Evolutionary conservation across 1,140 invertebrate genomes (phyloP), one percentile per base, ranked within the genome.

Genomic region (Sinonovacula constricta): DNA sequence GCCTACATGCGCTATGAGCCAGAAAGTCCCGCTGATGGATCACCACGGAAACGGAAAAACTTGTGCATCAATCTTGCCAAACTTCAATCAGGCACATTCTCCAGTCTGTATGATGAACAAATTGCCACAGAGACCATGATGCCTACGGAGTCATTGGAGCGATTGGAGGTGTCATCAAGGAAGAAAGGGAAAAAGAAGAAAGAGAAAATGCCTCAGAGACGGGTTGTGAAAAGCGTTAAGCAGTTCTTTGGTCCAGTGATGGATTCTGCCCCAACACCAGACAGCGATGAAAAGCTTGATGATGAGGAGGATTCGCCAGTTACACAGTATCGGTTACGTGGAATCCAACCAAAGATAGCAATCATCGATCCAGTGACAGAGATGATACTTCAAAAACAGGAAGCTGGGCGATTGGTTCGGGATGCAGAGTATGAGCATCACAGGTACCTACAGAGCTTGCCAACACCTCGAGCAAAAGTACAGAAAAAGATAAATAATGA

Each of bases 171-270:
- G 2, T 39, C 60, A 7, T 59, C 28, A 22, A 68, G 67, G 67
- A 59, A 71, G 56, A 62, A 79, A 72, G 45, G 45, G 49, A 67
- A 54, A 54, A 75, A 77, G 75, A 72, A 77, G 80, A 66, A 86
- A 68, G 71, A 83, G 33, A 81, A 80, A 54, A 65, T 68, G 53
- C 56, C 36, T 31, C 82, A 77, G 34, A 82, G 53, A 53, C 71
- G 51, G 45, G 53, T 81, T 34, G 71, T 86, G n/a, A 89, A 88
- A 76, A 83, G 77, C 80, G 83, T 88, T 4, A 87, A 84, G 49
- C 88, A 89, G 57, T 90, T 88, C 59, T 90, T 90, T 79, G 88
- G 88, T 26, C 88, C 87, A 4, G 80, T 90, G 54, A 80, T 89
- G 2, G 66, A 82, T n/a, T 83, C 81, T 0, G 26, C 71, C n/a